Evolutionary conservation across 2,797 vertebrate genomes (phyloP).

Genomic region (Danio choprae): DNA sequence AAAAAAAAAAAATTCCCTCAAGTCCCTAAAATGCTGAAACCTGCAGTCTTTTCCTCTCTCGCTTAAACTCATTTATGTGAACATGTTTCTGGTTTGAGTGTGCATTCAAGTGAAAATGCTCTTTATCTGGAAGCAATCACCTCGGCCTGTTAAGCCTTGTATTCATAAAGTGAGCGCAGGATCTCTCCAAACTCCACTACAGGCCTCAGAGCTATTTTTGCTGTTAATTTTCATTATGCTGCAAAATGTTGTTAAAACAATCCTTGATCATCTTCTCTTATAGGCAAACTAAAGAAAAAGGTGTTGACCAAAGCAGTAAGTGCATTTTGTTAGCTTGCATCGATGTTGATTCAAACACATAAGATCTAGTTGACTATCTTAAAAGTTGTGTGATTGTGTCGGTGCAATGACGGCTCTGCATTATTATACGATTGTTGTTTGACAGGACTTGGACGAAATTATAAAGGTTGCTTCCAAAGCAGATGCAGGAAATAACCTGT

Average conservation of each 20-base stretch:
- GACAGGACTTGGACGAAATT: slow-evolving; percentile 85
- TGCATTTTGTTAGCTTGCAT: slow-evolving; percentile 15
- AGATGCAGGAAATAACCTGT: slow-evolving; percentile 81
- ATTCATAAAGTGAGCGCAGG: neutral
- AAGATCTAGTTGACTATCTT: neutral
- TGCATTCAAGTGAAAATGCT: neutral
- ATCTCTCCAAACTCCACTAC: neutral
- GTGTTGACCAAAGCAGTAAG: slow-evolving; percentile 84
- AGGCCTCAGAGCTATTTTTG: neutral
- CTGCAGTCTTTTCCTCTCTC: neutral
- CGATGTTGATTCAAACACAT: neutral
- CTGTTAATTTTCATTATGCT: neutral
- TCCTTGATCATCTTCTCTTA: slow-evolving; percentile 40
- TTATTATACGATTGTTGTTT: slow-evolving; percentile 14
- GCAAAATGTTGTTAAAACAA: neutral
- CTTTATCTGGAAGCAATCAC: slow-evolving; percentile 2
- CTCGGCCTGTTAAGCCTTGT: slow-evolving; percentile 18
- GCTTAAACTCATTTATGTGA: neutral
- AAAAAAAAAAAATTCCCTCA: neutral
- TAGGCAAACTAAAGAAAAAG: slow-evolving; percentile 88
- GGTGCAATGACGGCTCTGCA: neutral
- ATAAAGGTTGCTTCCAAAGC: slow-evolving; percentile 77
- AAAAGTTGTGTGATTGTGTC: slow-evolving; percentile 14
- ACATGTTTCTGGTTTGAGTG: slow-evolving; percentile 1
- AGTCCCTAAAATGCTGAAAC: slow-evolving; percentile 10